A percentile compares a stretch with the other conserved stretches of the same genome.
Evolutionary conservation across 2,888 invertebrate genomes (phyloP).

Genomic region (Cryptocheilus praepositus): DNA sequence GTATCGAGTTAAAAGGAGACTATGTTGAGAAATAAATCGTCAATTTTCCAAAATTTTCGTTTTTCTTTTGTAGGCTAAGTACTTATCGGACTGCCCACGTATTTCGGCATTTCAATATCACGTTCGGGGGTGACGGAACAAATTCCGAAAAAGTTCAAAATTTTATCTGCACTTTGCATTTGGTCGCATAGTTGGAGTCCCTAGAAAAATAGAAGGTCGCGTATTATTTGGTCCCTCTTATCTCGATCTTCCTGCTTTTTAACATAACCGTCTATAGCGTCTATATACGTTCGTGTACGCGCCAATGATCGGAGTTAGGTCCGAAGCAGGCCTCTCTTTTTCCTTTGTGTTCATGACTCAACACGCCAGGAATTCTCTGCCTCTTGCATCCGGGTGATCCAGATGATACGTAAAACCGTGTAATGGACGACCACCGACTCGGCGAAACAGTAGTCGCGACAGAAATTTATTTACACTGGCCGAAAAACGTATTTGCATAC

Average conservation of each 20-base stretch:
- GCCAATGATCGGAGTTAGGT: constrained; percentile 15
- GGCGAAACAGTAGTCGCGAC: constrained; percentile 1
- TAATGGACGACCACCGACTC: constrained; percentile 33
- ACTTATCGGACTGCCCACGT: no score
- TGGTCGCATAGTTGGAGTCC: no score
- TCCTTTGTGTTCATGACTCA: constrained; percentile 48
- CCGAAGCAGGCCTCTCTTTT: constrained; percentile 8
- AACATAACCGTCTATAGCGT: constrained; percentile 53
- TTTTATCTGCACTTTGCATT: neutral
- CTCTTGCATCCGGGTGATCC: constrained; percentile 38
- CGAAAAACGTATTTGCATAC: no score
- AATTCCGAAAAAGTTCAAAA: no score
- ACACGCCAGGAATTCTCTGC: constrained; percentile 48
- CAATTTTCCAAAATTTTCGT: no score
- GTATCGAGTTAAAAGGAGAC: no score
- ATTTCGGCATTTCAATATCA: no score
- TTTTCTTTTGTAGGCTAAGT: no score
- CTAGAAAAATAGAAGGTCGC: no score
- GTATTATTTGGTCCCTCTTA: constrained; percentile 32
- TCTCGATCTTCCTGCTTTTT: constrained; percentile 49
- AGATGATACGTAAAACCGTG: constrained; percentile 15
- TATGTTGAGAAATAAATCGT: no score
- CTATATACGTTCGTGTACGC: constrained; percentile 6
- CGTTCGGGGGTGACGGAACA: no score
- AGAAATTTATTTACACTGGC: neutral